Evolutionary conservation across 2,797 vertebrate species (phyloP).

Genomic region (Rousettus madagascariensis): DNA sequence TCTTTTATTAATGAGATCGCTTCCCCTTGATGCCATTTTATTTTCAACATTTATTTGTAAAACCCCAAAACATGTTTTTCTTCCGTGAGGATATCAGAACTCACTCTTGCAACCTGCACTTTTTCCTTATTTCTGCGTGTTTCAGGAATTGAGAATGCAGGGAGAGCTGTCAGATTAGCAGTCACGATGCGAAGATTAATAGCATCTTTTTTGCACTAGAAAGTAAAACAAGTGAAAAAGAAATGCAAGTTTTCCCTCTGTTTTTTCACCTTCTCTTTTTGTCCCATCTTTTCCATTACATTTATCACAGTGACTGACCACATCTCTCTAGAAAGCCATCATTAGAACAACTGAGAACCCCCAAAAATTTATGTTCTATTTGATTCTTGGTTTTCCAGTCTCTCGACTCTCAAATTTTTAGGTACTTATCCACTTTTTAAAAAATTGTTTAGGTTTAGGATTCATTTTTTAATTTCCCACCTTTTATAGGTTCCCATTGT

Average conservation of each 20-base stretch:
- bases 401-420: constrained; percentile 9
- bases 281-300: background rate
- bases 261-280: background rate
- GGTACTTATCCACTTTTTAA: background rate
- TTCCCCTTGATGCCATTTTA: background rate
- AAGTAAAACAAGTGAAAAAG: background rate
- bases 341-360: background rate
- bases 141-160: background rate
- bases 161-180: background rate
- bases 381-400: background rate
- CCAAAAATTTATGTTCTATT: background rate
- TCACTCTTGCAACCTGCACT: background rate
- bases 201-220: background rate
- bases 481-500: background rate
- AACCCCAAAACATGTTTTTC: background rate
- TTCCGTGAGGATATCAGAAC: background rate
- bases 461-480: background rate
- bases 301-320: background rate
- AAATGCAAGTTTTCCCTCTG: background rate
- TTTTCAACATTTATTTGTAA: constrained; percentile 18
- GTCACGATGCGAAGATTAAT: background rate
- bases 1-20: constrained; percentile 14
- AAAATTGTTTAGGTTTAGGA: constrained; percentile 21
- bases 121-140: background rate
- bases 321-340: background rate